These are phyloP conservation scores for Falco naumanni DNA, from an alignment of 2,797 vertebrate species.

Conservation along the genomic window DNA sequence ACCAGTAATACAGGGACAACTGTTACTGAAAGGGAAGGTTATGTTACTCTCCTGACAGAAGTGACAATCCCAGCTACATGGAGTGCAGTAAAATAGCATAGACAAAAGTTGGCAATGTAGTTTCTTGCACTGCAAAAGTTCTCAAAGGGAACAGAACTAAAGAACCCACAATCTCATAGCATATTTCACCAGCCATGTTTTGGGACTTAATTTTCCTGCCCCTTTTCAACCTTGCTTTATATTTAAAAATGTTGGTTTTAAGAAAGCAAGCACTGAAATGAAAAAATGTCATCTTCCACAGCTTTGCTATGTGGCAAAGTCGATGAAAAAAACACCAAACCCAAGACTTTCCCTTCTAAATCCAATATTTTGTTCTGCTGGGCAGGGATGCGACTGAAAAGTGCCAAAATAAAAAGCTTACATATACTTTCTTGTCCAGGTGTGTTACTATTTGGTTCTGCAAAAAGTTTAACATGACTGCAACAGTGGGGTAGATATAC, in stretches of 20 bases:
- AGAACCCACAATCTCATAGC: neutral
- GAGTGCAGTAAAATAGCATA: neutral
- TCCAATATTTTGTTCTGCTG: neutral
- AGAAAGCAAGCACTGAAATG: neutral
- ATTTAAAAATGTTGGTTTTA: neutral
- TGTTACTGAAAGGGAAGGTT: neutral
- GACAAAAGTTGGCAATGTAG: neutral
- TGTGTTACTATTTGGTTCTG: neutral
- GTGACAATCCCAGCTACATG: neutral
- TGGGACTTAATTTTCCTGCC: neutral
- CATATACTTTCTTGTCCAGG: neutral
- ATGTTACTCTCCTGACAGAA: slow-evolving; percentile 1
- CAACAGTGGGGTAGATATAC: neutral
- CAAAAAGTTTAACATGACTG: neutral
- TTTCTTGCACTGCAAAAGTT: neutral
- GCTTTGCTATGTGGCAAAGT: neutral
- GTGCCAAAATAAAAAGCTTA: neutral
- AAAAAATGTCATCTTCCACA: neutral
- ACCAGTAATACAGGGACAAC: neutral
- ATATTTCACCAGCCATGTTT: neutral
- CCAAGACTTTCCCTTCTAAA: neutral
- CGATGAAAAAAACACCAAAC: neutral
- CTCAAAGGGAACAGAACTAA: neutral
- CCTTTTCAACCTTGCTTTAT: neutral
- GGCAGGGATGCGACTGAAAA: neutral